These are phyloP conservation scores for Melanostoma scalare DNA, from an alignment of 2,888 invertebrate species.

Conservation along the genomic window DNA sequence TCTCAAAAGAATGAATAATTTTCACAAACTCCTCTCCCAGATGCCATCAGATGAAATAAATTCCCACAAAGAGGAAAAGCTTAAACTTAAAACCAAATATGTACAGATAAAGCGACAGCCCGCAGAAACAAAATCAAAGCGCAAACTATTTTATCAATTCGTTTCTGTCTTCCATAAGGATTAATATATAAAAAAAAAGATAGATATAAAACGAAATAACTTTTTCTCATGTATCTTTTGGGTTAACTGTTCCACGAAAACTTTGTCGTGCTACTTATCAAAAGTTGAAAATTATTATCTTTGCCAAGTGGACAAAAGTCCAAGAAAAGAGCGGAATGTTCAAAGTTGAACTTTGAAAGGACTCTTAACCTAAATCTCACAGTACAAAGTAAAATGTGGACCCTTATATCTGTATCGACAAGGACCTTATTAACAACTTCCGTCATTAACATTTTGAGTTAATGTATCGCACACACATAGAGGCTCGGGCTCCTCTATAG, in stretches of 20 bases:
- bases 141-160: slow-evolving; percentile 26
- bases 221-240: neutral
- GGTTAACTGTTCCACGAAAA: slow-evolving; percentile 3
- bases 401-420: slow-evolving; percentile 23
- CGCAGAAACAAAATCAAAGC: slow-evolving; percentile 19
- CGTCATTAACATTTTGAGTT: slow-evolving; percentile 67
- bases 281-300: slow-evolving; percentile 19
- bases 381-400: slow-evolving; percentile 15
- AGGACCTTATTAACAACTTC: slow-evolving; percentile 64
- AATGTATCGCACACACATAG: slow-evolving; percentile 30
- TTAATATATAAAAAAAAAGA: slow-evolving; percentile 5
- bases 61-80: neutral
- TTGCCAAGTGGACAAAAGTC: slow-evolving; percentile 3
- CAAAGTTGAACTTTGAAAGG: slow-evolving; percentile 28
- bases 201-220: neutral
- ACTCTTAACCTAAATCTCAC: slow-evolving; percentile 35
- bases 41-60: no score
- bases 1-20: slow-evolving; percentile 18
- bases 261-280: slow-evolving; percentile 2
- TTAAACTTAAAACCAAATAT: neutral
- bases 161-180: neutral
- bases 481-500: neutral
- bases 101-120: neutral
- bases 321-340: slow-evolving; percentile 22
- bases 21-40: no score